These are phyloP conservation scores for Peucedramus taeniatus DNA, from an alignment of 2,113 vertebrate species.

Conservation along the genomic window DNA sequence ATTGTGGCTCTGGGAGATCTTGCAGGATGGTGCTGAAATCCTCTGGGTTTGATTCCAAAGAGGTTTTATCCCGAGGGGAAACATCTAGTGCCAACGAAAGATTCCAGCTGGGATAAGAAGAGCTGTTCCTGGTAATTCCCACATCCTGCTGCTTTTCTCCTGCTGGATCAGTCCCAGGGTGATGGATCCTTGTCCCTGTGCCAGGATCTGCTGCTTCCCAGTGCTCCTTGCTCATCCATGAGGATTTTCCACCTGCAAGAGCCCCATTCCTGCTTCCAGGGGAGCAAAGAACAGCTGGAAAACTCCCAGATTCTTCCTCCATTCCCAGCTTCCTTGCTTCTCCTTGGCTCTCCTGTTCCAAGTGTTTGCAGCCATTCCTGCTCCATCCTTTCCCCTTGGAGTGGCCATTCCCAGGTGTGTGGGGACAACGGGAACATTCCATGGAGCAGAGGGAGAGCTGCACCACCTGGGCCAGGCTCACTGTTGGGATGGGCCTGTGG, in stretches of 20 bases:
- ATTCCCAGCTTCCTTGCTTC: not conserved
- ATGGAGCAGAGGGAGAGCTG: not conserved
- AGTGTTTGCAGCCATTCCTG: not conserved
- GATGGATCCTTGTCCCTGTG: not conserved
- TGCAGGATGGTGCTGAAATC: not conserved
- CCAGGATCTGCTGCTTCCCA: not conserved
- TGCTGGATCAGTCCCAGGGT: not conserved
- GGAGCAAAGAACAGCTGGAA: not conserved
- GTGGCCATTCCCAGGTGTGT: not conserved
- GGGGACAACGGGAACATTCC: not conserved
- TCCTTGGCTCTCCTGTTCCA: not conserved
- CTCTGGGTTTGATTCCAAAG: not conserved
- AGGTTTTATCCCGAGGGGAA: not conserved
- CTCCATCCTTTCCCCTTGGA: not conserved
- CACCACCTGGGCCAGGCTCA: rapidly evolving
- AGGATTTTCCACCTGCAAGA: not conserved
- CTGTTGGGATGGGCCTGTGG: not conserved
- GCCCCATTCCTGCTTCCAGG: not conserved
- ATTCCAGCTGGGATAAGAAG: not conserved
- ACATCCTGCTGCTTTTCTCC: not conserved
- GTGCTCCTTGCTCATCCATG: rapidly evolving
- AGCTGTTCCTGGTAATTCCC: not conserved
- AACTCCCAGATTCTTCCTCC: rapidly evolving
- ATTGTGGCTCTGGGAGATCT: not conserved
- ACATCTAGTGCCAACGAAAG: too few relatives aligned